phyloP scores from a whole-genome alignment of 2,888 invertebrate genomes.

The Cremastinae sp. region DNA sequence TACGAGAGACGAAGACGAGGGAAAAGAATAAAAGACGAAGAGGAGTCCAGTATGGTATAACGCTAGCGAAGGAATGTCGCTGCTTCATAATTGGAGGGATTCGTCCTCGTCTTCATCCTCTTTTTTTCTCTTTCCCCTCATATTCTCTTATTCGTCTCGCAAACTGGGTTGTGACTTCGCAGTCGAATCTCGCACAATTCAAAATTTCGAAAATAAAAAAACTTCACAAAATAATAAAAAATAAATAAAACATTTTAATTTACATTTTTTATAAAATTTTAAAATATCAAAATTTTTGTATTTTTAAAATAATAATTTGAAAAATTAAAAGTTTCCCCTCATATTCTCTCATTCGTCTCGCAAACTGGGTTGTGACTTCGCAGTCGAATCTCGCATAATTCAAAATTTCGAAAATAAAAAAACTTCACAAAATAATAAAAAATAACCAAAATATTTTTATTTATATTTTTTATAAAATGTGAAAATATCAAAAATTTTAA shows the following conservation, averaged over 20 bases:
- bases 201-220: neutral
- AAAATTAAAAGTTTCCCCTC: no score
- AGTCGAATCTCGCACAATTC: neutral
- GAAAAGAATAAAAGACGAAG: no score
- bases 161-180: no score
- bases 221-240: neutral
- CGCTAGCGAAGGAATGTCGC: slow-evolving; percentile 79
- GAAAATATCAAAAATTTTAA: neutral
- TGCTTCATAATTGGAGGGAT: slow-evolving; percentile 73
- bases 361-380: no score
- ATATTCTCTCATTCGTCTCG: no score
- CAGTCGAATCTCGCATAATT: neutral
- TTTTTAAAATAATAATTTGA: no score
- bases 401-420: neutral
- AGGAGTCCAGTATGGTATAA: slow-evolving; percentile 82
- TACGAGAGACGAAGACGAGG: no score
- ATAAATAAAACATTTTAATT: neutral
- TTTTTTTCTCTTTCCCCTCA: neutral
- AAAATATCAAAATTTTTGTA: no score
- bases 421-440: neutral
- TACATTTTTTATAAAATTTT: no score
- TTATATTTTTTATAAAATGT: slow-evolving; percentile 3
- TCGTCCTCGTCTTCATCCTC: slow-evolving; percentile 43
- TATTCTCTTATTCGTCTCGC: no score
- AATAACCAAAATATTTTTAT: slow-evolving; percentile 1